Evolutionary conservation across 2,113 vertebrate species (phyloP), one percentile per base, ranked within the genome.

Genomic region (Rhea americana): DNA sequence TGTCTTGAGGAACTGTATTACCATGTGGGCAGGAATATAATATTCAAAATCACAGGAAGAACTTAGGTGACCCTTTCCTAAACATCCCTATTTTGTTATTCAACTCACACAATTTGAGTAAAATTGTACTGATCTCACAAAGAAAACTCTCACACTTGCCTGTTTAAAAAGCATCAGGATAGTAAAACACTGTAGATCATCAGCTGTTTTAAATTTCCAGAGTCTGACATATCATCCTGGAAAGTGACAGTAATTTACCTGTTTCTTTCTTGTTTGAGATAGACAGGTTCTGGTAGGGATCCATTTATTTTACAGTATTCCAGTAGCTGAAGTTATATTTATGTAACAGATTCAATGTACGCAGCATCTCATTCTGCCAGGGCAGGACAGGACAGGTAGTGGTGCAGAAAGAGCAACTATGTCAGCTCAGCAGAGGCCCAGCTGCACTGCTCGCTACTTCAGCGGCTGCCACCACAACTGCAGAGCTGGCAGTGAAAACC

Each of bases 81-180:
- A 0, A 30, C 28, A 32, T 0, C 0, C 6, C 74, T 22, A 35
- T 6, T 35, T 13, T 6, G 22, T 19, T 14, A 55, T n/a, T 55
- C 68, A 59, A 58, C 56, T 70, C 68, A 37, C 56, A 15, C 50
- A 53, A 2, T 5, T 58, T 17, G 3, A 41, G 19, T 8, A 2
- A 32, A 43, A 76, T 16, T 68, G 51, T 35, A 8, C 26, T 1
- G 0, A 3, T 14, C 8, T 30, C 56, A 30, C 1, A 1, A 4
- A 2, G 2, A 14, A 41, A 56, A 28, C 51, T 5, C 20, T 35
- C 2, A 2, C 37, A 3, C 28, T 45, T 4, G 20, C 26, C 83
- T 6, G 37, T 11, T 35, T 9, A 19, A 28, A 20, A 56, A 37
- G 18, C 39, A 48, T 62, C 56, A 21, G 32, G 39, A 8, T 6